Evolutionary conservation across 2,888 invertebrate genomes (phyloP).

Genomic region (Cordylochernes scorpioides): DNA sequence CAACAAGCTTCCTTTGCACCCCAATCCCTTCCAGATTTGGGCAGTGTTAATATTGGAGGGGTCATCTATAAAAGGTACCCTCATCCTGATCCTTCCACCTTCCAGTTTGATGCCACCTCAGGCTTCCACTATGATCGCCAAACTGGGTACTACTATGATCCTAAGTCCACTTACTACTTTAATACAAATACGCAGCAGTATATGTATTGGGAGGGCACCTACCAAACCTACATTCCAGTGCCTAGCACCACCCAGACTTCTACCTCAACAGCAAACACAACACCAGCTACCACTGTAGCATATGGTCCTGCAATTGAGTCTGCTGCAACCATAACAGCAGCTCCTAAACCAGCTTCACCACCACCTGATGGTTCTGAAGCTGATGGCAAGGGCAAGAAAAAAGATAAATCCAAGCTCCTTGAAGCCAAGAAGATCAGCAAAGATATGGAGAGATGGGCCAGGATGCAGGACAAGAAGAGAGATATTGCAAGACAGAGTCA

Average conservation of each 20-base stretch:
- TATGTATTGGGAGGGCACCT: constrained; percentile 64
- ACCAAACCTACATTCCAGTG: constrained; percentile 23
- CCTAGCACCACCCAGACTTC: no score
- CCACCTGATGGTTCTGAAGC: no score
- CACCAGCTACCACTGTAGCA: no score
- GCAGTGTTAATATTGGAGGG: constrained; percentile 14
- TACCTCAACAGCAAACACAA: no score
- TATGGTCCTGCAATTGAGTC: no score
- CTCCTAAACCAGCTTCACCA: no score
- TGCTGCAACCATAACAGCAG: no score
- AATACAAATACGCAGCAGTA: constrained; percentile 70
- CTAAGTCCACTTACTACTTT: constrained; percentile 82
- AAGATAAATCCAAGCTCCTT: no score
- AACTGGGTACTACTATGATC: constrained; percentile 85
- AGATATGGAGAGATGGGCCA: constrained; percentile 84
- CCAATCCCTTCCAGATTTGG: no score
- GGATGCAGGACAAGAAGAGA: constrained; percentile 82
- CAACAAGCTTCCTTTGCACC: no score
- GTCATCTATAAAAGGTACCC: constrained; percentile 16
- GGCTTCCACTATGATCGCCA: constrained; percentile 84
- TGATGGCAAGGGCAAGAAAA: no score
- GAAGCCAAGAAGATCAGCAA: no score
- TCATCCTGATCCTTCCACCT: constrained; percentile 59
- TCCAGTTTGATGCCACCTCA: constrained; percentile 74
- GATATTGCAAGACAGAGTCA: constrained; percentile 34